Evolutionary conservation across 2,888 invertebrate species (phyloP), one percentile per base, ranked within the genome.

Genomic region (Dynastes maya): DNA sequence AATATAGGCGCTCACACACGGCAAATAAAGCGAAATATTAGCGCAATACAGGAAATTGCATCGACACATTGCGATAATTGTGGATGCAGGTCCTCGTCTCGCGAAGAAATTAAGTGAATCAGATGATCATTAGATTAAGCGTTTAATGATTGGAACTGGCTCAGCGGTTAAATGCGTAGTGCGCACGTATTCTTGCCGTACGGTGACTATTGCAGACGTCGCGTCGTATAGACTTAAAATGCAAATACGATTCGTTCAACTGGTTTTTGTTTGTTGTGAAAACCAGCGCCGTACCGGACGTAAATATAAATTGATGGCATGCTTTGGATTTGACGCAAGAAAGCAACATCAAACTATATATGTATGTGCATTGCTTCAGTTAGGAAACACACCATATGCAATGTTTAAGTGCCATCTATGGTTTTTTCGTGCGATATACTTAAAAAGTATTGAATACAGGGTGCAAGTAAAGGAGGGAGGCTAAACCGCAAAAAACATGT

Each of bases 81-180:
- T 49, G 61, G 22, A 74, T 61, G 45, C 72, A 13, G 58, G 72
- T 72, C 58, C 16, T 16, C 22, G 40, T 61, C 72, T 49, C 61
- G 72, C 45, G 27, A 49, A 74, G 61, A 74, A 74, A 74, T 72
- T 72, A 72, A 72, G 61, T 74, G 72, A 74, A 61, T 74, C 72
- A 61, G 72, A 61, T 74, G 72, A 74, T 49, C 72, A 45, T 74
- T 74, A 61, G 61, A 61, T 74, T 63, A 74, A 40, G 72, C 49
- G 61, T 74, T 61, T 74, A 63, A 74, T 61, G 61, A 74, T 74
- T 63, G 61, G 45, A 74, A 74, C 72, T 74, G 72, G 72, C 49
- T 61, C 61, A 74, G 49, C 61, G 58, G 45, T 22, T 45, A 37
- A 22, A 45, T 45, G 11, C 45, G 45, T 45, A 2, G 11, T 45